Evolutionary conservation across 2,797 vertebrate species (phyloP), one percentile per base, ranked within the genome.

Genomic region (Pangasius sanitwongsei): DNA sequence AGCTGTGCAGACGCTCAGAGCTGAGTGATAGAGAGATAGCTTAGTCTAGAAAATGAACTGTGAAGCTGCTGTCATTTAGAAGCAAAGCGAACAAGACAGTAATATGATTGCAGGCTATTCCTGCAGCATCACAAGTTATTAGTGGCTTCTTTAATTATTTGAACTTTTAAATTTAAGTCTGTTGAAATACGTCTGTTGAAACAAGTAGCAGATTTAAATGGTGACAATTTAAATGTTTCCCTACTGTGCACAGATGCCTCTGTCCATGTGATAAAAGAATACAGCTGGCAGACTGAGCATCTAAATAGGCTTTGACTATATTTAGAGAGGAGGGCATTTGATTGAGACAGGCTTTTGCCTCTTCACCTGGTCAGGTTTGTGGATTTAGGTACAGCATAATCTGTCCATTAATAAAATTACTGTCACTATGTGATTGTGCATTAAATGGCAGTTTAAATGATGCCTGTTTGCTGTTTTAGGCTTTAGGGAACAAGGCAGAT

Each of bases 141-240:
- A 87, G 48, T 87, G 86, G 37, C 61, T 87, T 55, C 48, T 87
- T 77, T 87, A 87, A 82, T 87, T 37, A 77, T 87, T 82, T 82
- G 63, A 82, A 87, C 75, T 87, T 80, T 87, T 80, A 67, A 41
- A 81, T 87, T 28, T 67, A 41, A 87, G 63, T 70, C 65, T 82
- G 77, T 44, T 82, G 31, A 82, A 57, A 69, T 82, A 70, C 55
- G 63, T 82, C 77, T 63, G 63, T 23, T 67, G 77, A 87, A 87
- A 82, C 77, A 87, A 87, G 78, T 20, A 83, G 77, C 31, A 82
- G 65, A 83, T 83, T 87, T 82, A 77, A 88, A 88, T 41, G 48
- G 69, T 85, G 82, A 88, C 80, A 72, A 87, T 67, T 69, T 67
- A 85, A 85, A 88, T 53, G 44, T 80, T 80, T 86, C 74, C 83